Evolutionary conservation across 2,797 vertebrate species (phyloP).

Genomic region (Simalia tracyae): DNA sequence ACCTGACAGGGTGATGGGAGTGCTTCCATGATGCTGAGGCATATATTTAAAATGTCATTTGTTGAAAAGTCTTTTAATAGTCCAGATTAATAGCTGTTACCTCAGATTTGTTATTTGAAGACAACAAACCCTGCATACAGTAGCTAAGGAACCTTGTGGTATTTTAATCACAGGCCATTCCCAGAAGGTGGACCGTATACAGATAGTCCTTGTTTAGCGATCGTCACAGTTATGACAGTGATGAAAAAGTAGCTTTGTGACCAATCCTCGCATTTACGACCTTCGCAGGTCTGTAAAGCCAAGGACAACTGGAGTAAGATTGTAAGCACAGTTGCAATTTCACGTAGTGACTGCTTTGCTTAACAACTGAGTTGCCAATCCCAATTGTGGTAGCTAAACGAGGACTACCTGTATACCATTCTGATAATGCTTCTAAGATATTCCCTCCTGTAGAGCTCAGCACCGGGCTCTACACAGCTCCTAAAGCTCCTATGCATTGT

Average conservation of each 20-base stretch:
- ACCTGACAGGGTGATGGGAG: not conserved
- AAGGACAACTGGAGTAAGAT: not conserved
- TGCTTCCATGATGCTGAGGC: not conserved
- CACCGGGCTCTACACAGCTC: not conserved
- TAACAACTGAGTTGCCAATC: not conserved
- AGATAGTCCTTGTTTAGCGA: not conserved
- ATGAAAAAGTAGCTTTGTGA: not conserved
- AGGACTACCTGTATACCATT: not conserved
- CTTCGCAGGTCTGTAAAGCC: not conserved
- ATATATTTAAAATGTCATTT: not conserved
- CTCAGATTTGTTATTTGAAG: not conserved
- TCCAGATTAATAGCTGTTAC: not conserved
- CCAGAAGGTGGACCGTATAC: not conserved
- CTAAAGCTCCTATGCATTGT: not conserved
- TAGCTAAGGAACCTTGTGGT: not conserved
- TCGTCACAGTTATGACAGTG: not conserved
- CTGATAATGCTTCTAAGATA: not conserved
- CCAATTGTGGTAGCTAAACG: not conserved
- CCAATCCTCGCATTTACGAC: not conserved
- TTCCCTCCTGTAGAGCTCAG: not conserved
- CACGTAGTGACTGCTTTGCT: too few relatives aligned
- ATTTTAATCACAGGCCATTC: not conserved
- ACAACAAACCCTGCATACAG: not conserved
- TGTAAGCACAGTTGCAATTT: not conserved
- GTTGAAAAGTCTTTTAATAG: not conserved